A percentile compares a stretch with the other conserved stretches of the same genome.
phyloP scores from a whole-genome alignment of 2,797 vertebrate species.

The Dryobates pubescens region DNA sequence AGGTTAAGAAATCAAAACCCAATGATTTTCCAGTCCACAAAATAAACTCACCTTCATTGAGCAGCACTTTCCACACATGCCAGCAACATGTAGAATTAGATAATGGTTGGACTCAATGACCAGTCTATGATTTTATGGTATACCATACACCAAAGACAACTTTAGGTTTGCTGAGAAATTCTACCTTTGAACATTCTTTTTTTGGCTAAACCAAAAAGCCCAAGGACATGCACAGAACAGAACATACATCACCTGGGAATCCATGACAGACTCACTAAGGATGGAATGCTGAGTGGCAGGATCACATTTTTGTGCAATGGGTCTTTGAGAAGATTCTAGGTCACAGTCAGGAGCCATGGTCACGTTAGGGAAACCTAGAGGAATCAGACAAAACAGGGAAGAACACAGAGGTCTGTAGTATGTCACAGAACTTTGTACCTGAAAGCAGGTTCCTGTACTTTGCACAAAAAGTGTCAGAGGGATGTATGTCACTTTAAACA shows the following conservation, averaged over 20 bases:
- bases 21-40: not conserved
- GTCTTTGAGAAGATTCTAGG: conserved; percentile 76
- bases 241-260: conserved; percentile 83
- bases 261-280: conserved; percentile 84
- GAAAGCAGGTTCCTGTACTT: not conserved
- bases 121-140: not conserved
- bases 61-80: not conserved
- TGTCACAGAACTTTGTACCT: not conserved
- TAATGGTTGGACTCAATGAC: too few relatives aligned
- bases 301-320: conserved; percentile 80
- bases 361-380: conserved; percentile 89
- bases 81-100: not conserved
- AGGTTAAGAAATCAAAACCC: not conserved
- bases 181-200: not conserved
- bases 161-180: not conserved
- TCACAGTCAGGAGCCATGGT: conserved; percentile 88
- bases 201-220: not conserved
- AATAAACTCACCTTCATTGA: not conserved
- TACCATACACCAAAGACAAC: not conserved
- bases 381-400: conserved; percentile 38
- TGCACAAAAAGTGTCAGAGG: not conserved
- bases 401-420: not conserved
- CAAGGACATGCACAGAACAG: not conserved
- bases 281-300: conserved; percentile 81
- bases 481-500: not conserved